These are phyloP conservation scores for Lithobates pipiens DNA, from an alignment of 2,797 vertebrate genomes.

Conservation along the genomic window DNA sequence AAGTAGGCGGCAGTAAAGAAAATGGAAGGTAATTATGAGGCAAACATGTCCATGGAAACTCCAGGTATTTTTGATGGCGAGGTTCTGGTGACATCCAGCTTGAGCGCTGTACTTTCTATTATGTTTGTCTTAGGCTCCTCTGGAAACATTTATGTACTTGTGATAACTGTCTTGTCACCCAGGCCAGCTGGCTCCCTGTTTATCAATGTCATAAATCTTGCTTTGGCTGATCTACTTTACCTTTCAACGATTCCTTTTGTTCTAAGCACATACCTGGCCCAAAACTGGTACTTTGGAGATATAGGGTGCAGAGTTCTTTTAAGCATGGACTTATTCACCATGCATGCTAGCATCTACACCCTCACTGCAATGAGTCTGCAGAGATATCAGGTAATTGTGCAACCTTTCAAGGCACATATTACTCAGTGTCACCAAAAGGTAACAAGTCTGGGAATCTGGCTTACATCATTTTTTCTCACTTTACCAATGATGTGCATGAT, in stretches of 20 bases:
- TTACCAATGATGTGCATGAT: constrained; percentile 90
- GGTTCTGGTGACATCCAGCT: constrained; percentile 75
- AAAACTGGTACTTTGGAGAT: constrained; percentile 86
- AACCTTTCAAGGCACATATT: constrained; percentile 75
- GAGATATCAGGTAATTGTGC: constrained; percentile 82
- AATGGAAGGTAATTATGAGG: constrained; percentile 38
- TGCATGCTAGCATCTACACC: constrained; percentile 86
- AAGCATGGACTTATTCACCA: constrained; percentile 88
- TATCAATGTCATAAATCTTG: constrained; percentile 83
- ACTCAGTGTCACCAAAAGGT: constrained; percentile 60
- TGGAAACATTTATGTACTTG: constrained; percentile 84
- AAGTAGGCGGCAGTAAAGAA: not conserved
- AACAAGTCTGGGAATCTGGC: constrained; percentile 72
- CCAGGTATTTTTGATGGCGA: constrained; percentile 55
- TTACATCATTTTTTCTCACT: constrained; percentile 73
- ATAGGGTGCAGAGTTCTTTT: constrained; percentile 84
- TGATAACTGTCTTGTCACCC: constrained; percentile 78
- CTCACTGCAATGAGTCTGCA: constrained; percentile 86
- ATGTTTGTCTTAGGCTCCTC: constrained; percentile 80
- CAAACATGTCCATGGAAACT: constrained; percentile 32
- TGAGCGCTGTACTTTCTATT: constrained; percentile 75
- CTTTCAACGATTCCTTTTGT: constrained; percentile 90
- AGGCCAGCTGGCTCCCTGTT: constrained; percentile 80
- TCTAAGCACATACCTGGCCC: constrained; percentile 84
- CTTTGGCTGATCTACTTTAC: constrained; percentile 86